phyloP scores from a whole-genome alignment of 2,797 vertebrate species.

The Borostomias antarcticus region DNA sequence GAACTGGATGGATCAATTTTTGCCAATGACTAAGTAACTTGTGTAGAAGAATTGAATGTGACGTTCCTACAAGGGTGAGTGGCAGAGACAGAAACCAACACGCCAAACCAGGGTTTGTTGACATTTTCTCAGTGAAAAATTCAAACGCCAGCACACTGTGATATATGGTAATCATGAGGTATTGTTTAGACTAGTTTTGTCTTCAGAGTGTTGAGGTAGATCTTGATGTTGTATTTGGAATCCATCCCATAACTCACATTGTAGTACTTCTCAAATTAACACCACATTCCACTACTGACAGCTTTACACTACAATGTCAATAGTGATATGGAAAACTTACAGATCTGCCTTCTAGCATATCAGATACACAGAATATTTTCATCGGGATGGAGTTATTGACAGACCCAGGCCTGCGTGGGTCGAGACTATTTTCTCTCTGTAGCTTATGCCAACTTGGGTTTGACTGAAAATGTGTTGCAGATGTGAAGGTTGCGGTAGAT shows the following conservation, averaged over 20 bases:
- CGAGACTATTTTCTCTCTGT: conserved; percentile 59
- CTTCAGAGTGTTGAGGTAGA: conserved; percentile 12
- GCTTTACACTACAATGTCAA: conserved; percentile 65
- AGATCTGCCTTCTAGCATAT: conserved; percentile 49
- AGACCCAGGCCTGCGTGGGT: conserved; percentile 57
- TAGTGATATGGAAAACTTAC: conserved; percentile 51
- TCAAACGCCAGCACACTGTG: background rate
- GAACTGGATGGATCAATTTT: conserved; percentile 35
- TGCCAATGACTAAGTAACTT: conserved; percentile 19
- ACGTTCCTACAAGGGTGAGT: background rate
- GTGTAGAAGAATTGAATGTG: conserved; percentile 9
- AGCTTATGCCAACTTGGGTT: conserved; percentile 66
- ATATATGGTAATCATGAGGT: background rate
- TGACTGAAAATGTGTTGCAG: conserved; percentile 77
- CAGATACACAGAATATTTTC: conserved; percentile 46
- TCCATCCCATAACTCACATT: conserved; percentile 51
- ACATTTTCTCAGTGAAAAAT: background rate
- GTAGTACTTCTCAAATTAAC: conserved; percentile 66
- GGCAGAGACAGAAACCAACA: background rate
- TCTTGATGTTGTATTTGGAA: conserved; percentile 53
- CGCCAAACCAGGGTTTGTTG: background rate
- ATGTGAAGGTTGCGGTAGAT: conserved; percentile 81
- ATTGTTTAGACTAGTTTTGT: background rate
- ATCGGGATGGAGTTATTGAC: conserved; percentile 64
- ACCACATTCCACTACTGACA: conserved; percentile 57